phyloP scores from a whole-genome alignment of 1,140 invertebrate genomes.

The Saccostrea cuccullata region DNA sequence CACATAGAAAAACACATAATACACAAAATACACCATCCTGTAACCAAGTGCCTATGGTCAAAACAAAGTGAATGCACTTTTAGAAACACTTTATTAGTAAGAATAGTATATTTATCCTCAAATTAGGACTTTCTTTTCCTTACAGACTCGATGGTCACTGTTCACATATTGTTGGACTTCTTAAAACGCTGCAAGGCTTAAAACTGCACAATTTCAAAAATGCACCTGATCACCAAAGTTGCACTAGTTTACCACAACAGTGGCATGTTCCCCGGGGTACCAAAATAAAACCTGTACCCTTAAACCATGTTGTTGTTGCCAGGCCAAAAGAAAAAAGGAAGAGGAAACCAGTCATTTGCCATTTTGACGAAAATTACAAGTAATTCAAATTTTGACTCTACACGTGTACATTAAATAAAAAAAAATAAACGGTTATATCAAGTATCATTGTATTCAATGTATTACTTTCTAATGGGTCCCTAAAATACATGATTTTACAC shows the following conservation, averaged over 20 bases:
- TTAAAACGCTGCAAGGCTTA: constrained; percentile 54
- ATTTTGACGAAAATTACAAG: constrained; percentile 43
- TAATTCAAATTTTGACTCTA: neutral
- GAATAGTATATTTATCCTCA: neutral
- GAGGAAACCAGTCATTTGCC: constrained; percentile 51
- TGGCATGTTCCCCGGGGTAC: constrained; percentile 30
- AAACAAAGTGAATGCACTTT: too few relatives aligned
- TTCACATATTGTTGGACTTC: constrained; percentile 53
- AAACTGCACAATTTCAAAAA: constrained; percentile 36
- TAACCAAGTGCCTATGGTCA: too few relatives aligned
- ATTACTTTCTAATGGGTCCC: neutral
- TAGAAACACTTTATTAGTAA: neutral
- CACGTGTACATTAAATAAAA: neutral
- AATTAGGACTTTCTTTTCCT: neutral
- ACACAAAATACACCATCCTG: too few relatives aligned
- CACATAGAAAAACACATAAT: too few relatives aligned
- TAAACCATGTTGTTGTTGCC: constrained; percentile 55
- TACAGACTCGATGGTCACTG: constrained; percentile 51
- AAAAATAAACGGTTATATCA: neutral
- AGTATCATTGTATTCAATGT: neutral
- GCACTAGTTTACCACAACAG: constrained; percentile 39
- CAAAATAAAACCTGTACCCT: constrained; percentile 40
- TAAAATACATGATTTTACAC: neutral
- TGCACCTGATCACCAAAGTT: constrained; percentile 31
- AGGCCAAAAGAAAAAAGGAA: constrained; percentile 54